A percentile compares a stretch with the other conserved stretches of the same genome.
These are phyloP conservation scores for Ardeotis arabs DNA, from an alignment of 2,113 vertebrate species.

Conservation along the genomic window DNA sequence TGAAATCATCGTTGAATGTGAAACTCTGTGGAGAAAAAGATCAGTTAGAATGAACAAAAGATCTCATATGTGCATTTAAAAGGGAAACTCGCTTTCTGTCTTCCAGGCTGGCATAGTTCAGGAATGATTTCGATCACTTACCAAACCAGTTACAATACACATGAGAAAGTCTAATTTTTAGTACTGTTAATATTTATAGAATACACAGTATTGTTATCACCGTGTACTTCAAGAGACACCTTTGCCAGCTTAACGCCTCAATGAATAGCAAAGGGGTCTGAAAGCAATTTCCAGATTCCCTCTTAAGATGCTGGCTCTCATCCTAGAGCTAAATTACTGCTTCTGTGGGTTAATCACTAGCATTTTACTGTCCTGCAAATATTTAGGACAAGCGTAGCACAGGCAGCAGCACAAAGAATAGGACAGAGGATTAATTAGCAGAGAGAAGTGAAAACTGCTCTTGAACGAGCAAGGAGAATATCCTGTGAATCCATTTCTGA, in stretches of 20 bases:
- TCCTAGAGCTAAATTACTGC: conserved; percentile 53
- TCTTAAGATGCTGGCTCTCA: not conserved
- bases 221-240: not conserved
- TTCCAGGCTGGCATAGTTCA: conserved; percentile 12
- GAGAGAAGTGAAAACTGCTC: conserved; percentile 49
- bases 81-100: not conserved
- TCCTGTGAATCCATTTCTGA: conserved; percentile 16
- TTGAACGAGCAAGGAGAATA: conserved; percentile 25
- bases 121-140: not conserved
- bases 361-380: conserved; percentile 31
- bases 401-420: conserved; percentile 56
- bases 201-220: not conserved
- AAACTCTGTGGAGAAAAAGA: conserved; percentile 81
- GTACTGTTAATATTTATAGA: not conserved
- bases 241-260: not conserved
- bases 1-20: conserved; percentile 85
- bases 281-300: not conserved
- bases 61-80: not conserved
- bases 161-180: not conserved
- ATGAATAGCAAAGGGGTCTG: not conserved
- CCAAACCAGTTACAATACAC: not conserved
- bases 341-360: conserved; percentile 39
- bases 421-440: conserved; percentile 50
- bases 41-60: not conserved
- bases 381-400: conserved; percentile 7